Conservation (phyloP, 2,797 vertebrate genomes). For the Dendrocincla fuliginosa region DNA sequence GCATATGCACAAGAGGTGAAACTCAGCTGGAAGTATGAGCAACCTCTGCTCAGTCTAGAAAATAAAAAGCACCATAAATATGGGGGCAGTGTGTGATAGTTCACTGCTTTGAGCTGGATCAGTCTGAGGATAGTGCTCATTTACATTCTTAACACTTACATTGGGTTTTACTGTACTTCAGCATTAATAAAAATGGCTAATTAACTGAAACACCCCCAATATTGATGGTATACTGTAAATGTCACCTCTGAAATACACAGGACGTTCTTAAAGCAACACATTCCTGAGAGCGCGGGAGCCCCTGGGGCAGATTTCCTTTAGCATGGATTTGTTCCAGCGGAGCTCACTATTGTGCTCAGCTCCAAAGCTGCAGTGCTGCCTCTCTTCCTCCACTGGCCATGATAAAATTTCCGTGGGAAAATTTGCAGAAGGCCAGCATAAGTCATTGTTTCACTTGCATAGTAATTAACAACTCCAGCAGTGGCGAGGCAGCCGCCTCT, state of each 20-base stretch:
- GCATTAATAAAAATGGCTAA: slow-evolving; percentile 64
- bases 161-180: slow-evolving; percentile 50
- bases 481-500: neutral
- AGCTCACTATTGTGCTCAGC: neutral
- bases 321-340: neutral
- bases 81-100: neutral
- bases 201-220: slow-evolving; percentile 55
- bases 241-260: slow-evolving; percentile 21
- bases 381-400: neutral
- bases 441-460: slow-evolving; percentile 42
- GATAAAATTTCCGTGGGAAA: slow-evolving; percentile 30
- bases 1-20: neutral
- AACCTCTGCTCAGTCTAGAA: neutral
- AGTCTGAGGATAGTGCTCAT: slow-evolving; percentile 11
- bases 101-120: slow-evolving; percentile 5
- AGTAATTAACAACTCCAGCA: slow-evolving; percentile 58
- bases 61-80: slow-evolving; percentile 17
- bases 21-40: neutral
- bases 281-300: neutral
- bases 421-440: neutral
- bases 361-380: neutral
- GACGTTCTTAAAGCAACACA: neutral
- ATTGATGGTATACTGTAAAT: slow-evolving; percentile 49
- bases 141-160: slow-evolving; percentile 52
- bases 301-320: neutral